Base-by-base conservation (phyloP, 2,797 vertebrate species). In the Pelochelys cantorii region DNA sequence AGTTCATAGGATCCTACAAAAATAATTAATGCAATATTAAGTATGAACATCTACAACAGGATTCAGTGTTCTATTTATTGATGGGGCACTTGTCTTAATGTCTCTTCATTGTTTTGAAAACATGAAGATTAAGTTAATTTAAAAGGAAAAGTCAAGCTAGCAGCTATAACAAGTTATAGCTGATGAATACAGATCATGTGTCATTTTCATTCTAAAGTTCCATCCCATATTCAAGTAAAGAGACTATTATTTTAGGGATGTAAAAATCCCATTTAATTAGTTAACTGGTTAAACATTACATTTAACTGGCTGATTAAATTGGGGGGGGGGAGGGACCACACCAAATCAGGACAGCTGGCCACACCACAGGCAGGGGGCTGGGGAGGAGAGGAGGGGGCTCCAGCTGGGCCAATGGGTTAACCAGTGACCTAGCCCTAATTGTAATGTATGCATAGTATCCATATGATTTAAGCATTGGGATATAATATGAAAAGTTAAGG, bases 151-250 rank as follows among this genome's bases (percentile, higher is more conserved):
- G 42, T 22, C 20, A 37, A 71, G 68, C 34, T 37, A 71, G 68
- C 18, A 37, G 68, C 34, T 34, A 9, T 37, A 22, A 71, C 20
- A 37, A 22, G 20, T 20, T 12, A 31, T 37, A 37, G 68, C 22
- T 37, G 18, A 23, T 71, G 10, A 37, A 34, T 23, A 71, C 34
- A 62, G 29, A 62, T 71, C 18, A 12, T 18, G 3, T 34, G 20
- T 2, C 8, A 71, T 71, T 71, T 71, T 34, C 20, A 71, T 37
- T 34, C 68, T 37, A 37, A 37, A 18, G 20, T 37, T 34, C 20
- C 68, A 71, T 4, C 34, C 18, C 75, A 92, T 80, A 83, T 79
- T 74, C 65, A 92, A 11, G 62, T 71, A 79, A 96, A 93, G 92
- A 78, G 74, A 52, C 42, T 48, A 48, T 48, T 48, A 48, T 48